These are phyloP conservation scores for Vulpes ferrilata DNA, from an alignment of 2,113 vertebrate genomes.

Conservation along the genomic window DNA sequence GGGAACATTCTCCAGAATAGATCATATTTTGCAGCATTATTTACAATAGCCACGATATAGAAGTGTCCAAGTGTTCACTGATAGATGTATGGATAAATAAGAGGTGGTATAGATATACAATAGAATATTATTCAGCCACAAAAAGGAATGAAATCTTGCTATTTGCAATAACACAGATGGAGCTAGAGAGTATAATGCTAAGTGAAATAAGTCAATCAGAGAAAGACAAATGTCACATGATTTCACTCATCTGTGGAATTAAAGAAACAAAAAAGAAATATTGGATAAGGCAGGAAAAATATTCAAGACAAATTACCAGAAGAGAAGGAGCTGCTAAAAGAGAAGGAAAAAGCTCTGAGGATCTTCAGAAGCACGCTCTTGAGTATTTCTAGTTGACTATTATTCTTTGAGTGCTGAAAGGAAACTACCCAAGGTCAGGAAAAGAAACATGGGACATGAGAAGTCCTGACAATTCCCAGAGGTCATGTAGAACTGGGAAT, in stretches of 20 bases:
- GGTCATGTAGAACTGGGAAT: background rate
- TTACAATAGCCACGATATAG: background rate
- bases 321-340: background rate
- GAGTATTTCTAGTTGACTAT: background rate
- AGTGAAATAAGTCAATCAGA: background rate
- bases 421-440: background rate
- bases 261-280: background rate
- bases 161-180: background rate
- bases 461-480: background rate
- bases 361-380: background rate
- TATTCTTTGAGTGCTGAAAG: background rate
- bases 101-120: background rate
- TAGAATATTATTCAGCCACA: background rate
- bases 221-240: background rate
- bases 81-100: too few species aligned
- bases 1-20: background rate
- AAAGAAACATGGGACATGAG: background rate
- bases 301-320: background rate
- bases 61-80: background rate
- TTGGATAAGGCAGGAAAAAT: background rate
- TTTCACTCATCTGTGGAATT: background rate
- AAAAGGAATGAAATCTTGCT: background rate
- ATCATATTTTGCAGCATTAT: background rate
- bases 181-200: background rate
- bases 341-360: background rate